Evolutionary conservation across 2,888 invertebrate genomes (phyloP).

Genomic region (Linnaemya tessellans): DNA sequence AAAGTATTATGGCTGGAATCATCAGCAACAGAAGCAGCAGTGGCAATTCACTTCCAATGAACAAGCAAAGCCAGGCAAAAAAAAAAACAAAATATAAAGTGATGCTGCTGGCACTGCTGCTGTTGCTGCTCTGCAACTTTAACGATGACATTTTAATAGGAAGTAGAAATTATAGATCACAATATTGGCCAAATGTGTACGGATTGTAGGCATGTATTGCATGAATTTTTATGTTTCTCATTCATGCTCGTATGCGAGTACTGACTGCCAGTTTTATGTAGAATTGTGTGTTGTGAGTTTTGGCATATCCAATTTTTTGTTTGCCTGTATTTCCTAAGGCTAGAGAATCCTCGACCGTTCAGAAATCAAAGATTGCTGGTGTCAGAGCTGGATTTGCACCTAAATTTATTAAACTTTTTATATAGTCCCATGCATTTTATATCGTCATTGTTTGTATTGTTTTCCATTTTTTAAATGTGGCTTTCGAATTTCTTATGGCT

Average conservation of each 20-base stretch:
- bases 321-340: slow-evolving; percentile 39
- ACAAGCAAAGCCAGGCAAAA: background rate
- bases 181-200: slow-evolving; percentile 42
- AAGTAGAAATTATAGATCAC: slow-evolving; percentile 68
- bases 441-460: too few species aligned
- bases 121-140: slow-evolving; percentile 44
- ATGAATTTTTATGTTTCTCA: too few species aligned
- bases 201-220: background rate
- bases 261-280: background rate
- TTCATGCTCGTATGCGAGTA: slow-evolving; percentile 15
- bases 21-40: slow-evolving; percentile 18
- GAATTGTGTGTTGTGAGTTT: background rate
- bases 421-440: too few species aligned
- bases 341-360: background rate
- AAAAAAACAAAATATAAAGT: background rate
- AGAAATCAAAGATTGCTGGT: slow-evolving; percentile 5
- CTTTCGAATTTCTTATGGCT: too few species aligned
- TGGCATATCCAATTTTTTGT: background rate
- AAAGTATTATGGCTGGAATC: slow-evolving; percentile 26
- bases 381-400: background rate
- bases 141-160: slow-evolving; percentile 72
- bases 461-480: too few species aligned
- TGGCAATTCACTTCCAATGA: slow-evolving; percentile 1
- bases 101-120: too few species aligned
- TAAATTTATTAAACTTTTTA: background rate